Base-by-base conservation (phyloP, 2,113 vertebrate genomes). In the Acanthochromis polyacanthus region DNA sequence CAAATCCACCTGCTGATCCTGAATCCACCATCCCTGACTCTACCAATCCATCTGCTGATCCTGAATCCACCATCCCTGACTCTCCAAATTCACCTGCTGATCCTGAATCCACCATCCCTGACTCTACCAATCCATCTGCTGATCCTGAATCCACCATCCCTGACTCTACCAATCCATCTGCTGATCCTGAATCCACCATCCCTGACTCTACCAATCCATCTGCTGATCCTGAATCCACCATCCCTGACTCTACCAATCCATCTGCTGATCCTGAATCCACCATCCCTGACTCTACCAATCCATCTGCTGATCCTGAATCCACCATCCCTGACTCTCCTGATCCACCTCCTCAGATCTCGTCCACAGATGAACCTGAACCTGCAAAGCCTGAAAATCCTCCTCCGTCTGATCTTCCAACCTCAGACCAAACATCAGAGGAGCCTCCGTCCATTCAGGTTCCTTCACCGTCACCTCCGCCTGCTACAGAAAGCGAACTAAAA, bases 401-500 rank as follows among this genome's bases (percentile, higher is more conserved):
- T 3, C 5, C 58, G 12, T 22, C 72, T 57, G 72, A 80, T n/a
- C 23, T 46, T 11, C 38, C 61, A 17, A 20, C 25, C 15, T 62
- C 70, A 1, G 74, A 80, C 50, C 50, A 71, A n/a, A 32, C 4
- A 28, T 23, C 58, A 36, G 63, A 36, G 32, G 32, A 36, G 32
- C 32, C 32, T 48, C 15, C 22, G 17, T 19, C n/a, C 22, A 22
- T 40, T 15, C 82, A 81, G 65, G 9, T 25, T 17, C 22, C 60
- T 1, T 48, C 80, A 15, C 64, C 67, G 6, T 0, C 70, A 30
- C 32, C n/a, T 1, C 45, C 53, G 8, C 40, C 77, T 16, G 19
- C 22, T 16, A 15, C 50, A 10, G 72, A 82, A 0, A 19, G 43
- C 68, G 40, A 25, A 6, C 10, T 78, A 10, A 77, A 80, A 76